These are phyloP conservation scores for Atta texana DNA, from an alignment of 1,140 invertebrate genomes.

Conservation along the genomic window DNA sequence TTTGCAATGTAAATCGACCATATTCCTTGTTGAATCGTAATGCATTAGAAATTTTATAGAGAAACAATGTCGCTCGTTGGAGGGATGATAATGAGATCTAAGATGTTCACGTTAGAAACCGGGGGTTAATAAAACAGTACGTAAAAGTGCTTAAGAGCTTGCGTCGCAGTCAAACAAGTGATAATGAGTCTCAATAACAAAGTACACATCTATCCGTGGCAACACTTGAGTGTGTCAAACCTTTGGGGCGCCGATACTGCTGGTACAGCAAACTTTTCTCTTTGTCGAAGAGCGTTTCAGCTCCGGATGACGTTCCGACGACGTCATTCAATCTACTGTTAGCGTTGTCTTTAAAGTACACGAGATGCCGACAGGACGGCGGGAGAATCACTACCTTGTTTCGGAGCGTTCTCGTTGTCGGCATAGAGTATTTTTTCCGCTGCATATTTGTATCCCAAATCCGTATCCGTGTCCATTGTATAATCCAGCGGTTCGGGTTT, in stretches of 20 bases:
- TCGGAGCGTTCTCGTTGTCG: slow-evolving; percentile 58
- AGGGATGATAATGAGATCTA: not conserved
- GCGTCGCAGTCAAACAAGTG: slow-evolving; percentile 52
- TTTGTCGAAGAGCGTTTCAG: slow-evolving; percentile 56
- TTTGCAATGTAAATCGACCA: not conserved
- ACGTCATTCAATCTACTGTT: slow-evolving; percentile 60
- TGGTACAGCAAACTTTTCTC: slow-evolving; percentile 55
- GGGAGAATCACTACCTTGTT: slow-evolving; percentile 67
- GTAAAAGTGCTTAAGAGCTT: slow-evolving; percentile 51
- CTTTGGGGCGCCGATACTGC: slow-evolving; percentile 56
- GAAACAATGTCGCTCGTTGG: not conserved
- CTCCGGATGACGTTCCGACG: slow-evolving; percentile 49
- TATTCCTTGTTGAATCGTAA: slow-evolving; percentile 8
- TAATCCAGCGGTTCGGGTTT: slow-evolving; percentile 76
- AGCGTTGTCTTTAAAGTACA: slow-evolving; percentile 52
- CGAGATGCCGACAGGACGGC: not conserved
- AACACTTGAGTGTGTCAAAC: slow-evolving; percentile 65
- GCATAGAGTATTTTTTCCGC: slow-evolving; percentile 60
- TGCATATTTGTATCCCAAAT: slow-evolving; percentile 54
- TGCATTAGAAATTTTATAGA: slow-evolving; percentile 2
- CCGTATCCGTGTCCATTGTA: slow-evolving; percentile 68
- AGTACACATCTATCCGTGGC: slow-evolving; percentile 47
- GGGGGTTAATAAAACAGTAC: slow-evolving; percentile 48
- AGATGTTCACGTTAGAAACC: not conserved
- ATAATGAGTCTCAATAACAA: slow-evolving; percentile 58